Evolutionary conservation across 2,797 vertebrate genomes (phyloP).

Genomic region (Steatocranus sp.): DNA sequence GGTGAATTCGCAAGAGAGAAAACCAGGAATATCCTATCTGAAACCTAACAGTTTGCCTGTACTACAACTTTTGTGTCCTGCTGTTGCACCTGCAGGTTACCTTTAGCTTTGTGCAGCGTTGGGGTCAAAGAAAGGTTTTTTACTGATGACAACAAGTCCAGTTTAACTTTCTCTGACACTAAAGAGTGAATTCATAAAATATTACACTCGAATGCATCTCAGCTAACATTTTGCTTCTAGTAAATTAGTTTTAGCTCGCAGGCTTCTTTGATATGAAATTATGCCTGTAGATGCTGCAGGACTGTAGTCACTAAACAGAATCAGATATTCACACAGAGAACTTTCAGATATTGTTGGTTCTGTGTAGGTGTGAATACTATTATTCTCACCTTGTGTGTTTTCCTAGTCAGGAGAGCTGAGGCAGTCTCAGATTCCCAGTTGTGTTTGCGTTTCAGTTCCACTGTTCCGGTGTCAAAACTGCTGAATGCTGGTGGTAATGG

Average conservation of each 20-base stretch:
- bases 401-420: conserved; percentile 21
- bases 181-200: background rate
- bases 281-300: background rate
- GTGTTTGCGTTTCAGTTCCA: conserved; percentile 32
- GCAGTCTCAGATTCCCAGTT: conserved; percentile 24
- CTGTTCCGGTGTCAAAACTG: conserved; percentile 27
- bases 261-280: background rate
- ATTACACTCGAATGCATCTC: background rate
- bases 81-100: background rate
- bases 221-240: background rate
- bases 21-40: conserved; percentile 21
- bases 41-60: background rate
- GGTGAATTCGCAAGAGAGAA: conserved; percentile 22
- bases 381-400: conserved; percentile 48
- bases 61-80: background rate
- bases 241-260: background rate
- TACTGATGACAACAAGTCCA: background rate
- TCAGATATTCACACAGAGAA: background rate
- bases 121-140: background rate
- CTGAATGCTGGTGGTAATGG: conserved; percentile 7
- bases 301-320: background rate
- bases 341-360: conserved; percentile 10
- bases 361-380: conserved; percentile 42
- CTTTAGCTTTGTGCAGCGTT: background rate
- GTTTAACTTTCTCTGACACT: background rate